Conservation (phyloP, 2,797 vertebrate genomes). For the Onychomys torridus region DNA sequence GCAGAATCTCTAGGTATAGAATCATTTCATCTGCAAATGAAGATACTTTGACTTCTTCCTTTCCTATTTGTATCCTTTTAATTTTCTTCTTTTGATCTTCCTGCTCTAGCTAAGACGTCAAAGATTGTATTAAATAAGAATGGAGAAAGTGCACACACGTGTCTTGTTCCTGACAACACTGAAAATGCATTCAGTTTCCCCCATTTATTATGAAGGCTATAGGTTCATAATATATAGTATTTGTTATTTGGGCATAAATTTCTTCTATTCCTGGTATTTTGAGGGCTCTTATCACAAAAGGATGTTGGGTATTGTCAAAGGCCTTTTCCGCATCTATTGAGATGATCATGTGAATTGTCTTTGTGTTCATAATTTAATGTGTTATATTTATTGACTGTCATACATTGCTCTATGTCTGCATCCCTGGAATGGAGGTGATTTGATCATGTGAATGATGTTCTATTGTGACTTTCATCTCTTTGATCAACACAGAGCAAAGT, state of each 20-base stretch:
- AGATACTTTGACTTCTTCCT: background rate
- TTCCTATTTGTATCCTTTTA: background rate
- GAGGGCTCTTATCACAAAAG: background rate
- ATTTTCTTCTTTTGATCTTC: background rate
- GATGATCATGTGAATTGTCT: background rate
- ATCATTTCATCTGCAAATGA: background rate
- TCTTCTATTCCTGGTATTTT: background rate
- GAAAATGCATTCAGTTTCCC: background rate
- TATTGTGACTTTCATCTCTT: background rate
- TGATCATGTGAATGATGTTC: too few species aligned
- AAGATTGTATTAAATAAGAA: background rate
- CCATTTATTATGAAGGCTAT: background rate
- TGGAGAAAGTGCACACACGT: background rate
- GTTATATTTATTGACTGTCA: background rate
- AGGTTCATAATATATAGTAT: background rate
- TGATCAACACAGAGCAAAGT: conserved; percentile 77
- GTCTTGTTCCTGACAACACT: background rate
- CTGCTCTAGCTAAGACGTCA: background rate
- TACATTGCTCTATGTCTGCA: background rate
- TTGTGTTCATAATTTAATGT: background rate
- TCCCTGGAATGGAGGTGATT: background rate
- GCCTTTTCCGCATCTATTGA: background rate
- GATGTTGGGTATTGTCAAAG: background rate
- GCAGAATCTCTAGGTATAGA: background rate
- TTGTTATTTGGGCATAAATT: background rate